A percentile compares a stretch with the other conserved stretches of the same genome.
Evolutionary conservation across 2,797 vertebrate species (phyloP).

Genomic region (Gymnothorax javanicus): DNA sequence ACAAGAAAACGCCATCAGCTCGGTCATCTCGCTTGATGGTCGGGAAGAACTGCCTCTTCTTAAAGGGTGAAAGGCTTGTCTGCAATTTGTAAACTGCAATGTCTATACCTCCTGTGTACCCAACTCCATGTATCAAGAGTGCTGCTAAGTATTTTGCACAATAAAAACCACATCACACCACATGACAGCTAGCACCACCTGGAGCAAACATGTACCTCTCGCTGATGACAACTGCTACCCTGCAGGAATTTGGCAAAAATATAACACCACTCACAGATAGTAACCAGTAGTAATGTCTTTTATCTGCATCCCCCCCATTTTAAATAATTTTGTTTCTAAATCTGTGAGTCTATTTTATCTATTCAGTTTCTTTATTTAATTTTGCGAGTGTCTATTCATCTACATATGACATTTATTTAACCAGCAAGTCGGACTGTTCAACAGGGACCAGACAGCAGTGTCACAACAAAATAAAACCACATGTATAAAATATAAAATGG

Average conservation of each 20-base stretch:
- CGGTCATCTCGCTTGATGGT: conserved; percentile 18
- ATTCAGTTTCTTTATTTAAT: not conserved
- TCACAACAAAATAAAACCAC: not conserved
- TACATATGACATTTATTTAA: no score
- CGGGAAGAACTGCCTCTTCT: not conserved
- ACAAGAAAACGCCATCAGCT: not conserved
- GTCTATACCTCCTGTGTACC: not conserved
- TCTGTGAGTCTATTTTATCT: no score
- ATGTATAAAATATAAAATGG: not conserved
- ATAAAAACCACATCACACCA: not conserved
- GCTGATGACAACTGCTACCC: not conserved
- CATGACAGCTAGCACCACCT: not conserved
- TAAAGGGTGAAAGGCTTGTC: not conserved
- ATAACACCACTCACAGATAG: not conserved
- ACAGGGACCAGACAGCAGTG: no score
- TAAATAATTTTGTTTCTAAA: no score
- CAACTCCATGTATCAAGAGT: not conserved
- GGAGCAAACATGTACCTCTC: not conserved
- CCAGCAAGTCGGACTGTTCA: no score
- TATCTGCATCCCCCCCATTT: no score
- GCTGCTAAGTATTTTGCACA: not conserved
- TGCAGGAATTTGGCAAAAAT: not conserved
- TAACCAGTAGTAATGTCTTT: not conserved
- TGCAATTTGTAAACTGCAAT: not conserved
- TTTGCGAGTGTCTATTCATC: no score